phyloP scores from a whole-genome alignment of 2,113 vertebrate genomes.

The Perca schrenkii region DNA sequence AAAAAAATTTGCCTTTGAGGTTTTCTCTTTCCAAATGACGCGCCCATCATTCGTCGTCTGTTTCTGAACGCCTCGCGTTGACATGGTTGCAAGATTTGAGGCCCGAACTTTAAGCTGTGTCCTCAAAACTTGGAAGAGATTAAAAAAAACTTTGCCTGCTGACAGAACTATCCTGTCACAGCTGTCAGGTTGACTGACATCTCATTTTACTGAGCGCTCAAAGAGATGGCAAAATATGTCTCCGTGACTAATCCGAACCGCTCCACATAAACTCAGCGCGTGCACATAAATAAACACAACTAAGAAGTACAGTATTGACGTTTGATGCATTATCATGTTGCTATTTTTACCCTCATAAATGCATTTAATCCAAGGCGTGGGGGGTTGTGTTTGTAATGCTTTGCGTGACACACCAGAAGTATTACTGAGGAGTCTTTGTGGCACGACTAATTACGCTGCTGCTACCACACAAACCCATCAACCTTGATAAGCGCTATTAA shows the following conservation, averaged over 20 bases:
- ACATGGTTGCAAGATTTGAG: constrained; percentile 10
- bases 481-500: constrained; percentile 19
- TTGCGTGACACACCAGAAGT: constrained; percentile 40
- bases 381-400: constrained; percentile 3
- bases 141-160: constrained; percentile 48
- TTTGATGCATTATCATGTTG: constrained; percentile 37
- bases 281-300: constrained; percentile 29
- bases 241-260: constrained; percentile 40
- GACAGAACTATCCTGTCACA: constrained; percentile 13
- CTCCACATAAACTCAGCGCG: constrained; percentile 32
- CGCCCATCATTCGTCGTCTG: background rate
- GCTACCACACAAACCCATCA: constrained; percentile 2
- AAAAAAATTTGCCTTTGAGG: no score
- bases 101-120: constrained; percentile 26
- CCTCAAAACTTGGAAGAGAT: constrained; percentile 53
- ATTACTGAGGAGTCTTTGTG: background rate
- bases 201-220: constrained; percentile 39
- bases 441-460: constrained; percentile 29
- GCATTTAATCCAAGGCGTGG: constrained; percentile 44
- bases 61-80: constrained; percentile 3
- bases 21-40: background rate
- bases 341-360: constrained; percentile 59
- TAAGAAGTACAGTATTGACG: constrained; percentile 38
- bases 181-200: constrained; percentile 49
- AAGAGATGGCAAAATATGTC: constrained; percentile 4